Base-by-base conservation (phyloP, 2,797 vertebrate species). In the Cynodonichthys magdalenae region DNA sequence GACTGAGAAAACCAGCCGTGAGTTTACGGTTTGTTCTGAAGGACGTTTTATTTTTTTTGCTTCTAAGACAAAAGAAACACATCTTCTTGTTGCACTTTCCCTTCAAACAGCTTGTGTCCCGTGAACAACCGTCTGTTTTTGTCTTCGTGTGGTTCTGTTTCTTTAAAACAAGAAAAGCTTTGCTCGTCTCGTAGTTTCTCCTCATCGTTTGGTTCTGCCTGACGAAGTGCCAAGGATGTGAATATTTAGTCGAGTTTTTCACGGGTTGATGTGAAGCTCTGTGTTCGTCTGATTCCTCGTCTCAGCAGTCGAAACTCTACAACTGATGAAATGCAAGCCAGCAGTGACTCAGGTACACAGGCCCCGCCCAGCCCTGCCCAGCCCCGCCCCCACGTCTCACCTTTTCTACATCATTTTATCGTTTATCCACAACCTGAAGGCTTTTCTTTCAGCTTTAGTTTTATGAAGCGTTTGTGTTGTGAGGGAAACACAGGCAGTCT, bases 291-390 rank as follows among this genome's bases (percentile, higher is more conserved):
- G 51, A n/a, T 51, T 50, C 53, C 39, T 56, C n/a, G 6, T 17
- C 2, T 10, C 29, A 8, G 49, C 73, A 66, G 70, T 49, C 47
- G 14, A 55, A 6, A 11, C 53, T 17, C 69, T 62, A 2, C 10
- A 39, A 70, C 51, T 55, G 66, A 71, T 56, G 55, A 74, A 39
- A 28, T 19, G 28, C 66, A 70, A 79, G 61, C 70, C 72, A 62
- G 66, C 68, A 74, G 68, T 69, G 76, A 80, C 89, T 90, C 89
- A 89, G 89, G 88, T 84, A 74, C 62, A 65, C 69, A 71, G 75
- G 72, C 70, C 24, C 24, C 2, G 24, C 24, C 24, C 24, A 2
- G 50, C 76, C 81, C 77, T n/a, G n/a, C n/a, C 24, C 24, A 24
- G 24, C 24, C 24, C 24, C 24, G 50, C 76, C 81, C 77, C 69